These are phyloP conservation scores for Andricus grossulariae DNA, from an alignment of 1,140 invertebrate species.

Conservation along the genomic window DNA sequence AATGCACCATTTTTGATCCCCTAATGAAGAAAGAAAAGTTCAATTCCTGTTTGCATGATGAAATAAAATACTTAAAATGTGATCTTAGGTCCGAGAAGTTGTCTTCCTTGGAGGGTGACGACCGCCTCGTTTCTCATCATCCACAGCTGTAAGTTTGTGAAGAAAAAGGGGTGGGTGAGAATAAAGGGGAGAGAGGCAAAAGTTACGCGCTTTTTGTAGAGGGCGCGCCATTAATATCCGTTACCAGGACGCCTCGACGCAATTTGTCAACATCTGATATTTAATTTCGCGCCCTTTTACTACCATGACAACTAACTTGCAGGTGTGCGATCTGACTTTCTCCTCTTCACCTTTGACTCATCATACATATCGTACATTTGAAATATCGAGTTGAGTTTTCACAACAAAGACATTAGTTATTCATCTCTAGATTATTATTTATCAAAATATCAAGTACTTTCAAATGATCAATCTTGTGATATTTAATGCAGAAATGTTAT, in stretches of 20 bases:
- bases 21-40: not conserved
- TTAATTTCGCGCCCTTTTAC: slow-evolving; percentile 74
- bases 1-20: slow-evolving; percentile 47
- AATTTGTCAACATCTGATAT: slow-evolving; percentile 78
- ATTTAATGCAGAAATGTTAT: slow-evolving; percentile 35
- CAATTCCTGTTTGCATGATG: not conserved
- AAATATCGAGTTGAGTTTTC: not conserved
- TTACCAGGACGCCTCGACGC: slow-evolving; percentile 73
- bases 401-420: slow-evolving; percentile 27
- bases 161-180: slow-evolving; percentile 52
- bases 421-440: slow-evolving; percentile 57
- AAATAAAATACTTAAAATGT: not conserved
- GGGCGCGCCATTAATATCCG: slow-evolving; percentile 75
- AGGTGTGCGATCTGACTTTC: slow-evolving; percentile 55
- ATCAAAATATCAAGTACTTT: slow-evolving; percentile 53
- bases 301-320: slow-evolving; percentile 57
- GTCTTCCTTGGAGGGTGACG: slow-evolving; percentile 51
- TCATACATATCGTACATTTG: not conserved
- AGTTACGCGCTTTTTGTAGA: slow-evolving; percentile 72
- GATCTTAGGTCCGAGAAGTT: slow-evolving; percentile 50
- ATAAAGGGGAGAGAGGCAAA: slow-evolving; percentile 56
- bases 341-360: slow-evolving; percentile 35
- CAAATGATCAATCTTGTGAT: slow-evolving; percentile 38
- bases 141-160: slow-evolving; percentile 63
- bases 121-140: slow-evolving; percentile 75